These are phyloP conservation scores for Eustalomyia histrio DNA, from an alignment of 2,888 invertebrate genomes.

Conservation along the genomic window DNA sequence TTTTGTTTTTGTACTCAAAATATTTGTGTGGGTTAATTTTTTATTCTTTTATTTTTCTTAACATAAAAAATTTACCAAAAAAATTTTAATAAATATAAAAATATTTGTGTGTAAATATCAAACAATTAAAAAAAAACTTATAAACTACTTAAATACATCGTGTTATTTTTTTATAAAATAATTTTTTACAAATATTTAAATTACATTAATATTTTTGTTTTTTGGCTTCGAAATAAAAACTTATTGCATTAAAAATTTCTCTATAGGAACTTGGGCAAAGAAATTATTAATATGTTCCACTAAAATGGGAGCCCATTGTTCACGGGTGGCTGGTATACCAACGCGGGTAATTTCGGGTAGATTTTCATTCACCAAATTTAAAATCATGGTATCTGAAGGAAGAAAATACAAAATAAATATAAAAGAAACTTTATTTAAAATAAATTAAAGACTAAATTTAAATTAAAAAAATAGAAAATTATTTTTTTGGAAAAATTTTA, in stretches of 20 bases:
- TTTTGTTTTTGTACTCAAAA: conserved; percentile 24
- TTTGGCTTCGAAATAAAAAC: conserved; percentile 21
- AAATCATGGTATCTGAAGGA: conserved; percentile 75
- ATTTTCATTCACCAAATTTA: conserved; percentile 81
- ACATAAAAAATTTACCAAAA: conserved; percentile 15
- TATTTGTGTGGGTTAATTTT: conserved; percentile 22
- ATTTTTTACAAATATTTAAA: background rate
- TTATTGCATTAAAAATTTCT: conserved; percentile 74
- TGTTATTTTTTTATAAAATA: conserved; percentile 19
- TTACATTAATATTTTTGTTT: conserved; percentile 34
- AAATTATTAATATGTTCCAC: conserved; percentile 76
- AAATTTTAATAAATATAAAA: conserved; percentile 39
- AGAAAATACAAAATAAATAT: conserved; percentile 1
- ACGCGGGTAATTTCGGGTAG: conserved; percentile 81
- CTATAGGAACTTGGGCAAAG: conserved; percentile 77
- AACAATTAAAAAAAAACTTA: conserved; percentile 14
- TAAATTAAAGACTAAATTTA: no score
- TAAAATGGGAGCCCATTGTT: conserved; percentile 78
- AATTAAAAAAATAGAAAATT: no score
- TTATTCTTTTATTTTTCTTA: conserved; percentile 36
- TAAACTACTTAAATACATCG: conserved; percentile 17
- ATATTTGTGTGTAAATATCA: conserved; percentile 9
- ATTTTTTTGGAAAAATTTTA: no score
- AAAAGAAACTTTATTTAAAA: background rate
- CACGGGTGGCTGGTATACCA: conserved; percentile 80